These are phyloP conservation scores for Sturmia bella DNA, from an alignment of 2,888 invertebrate genomes.

Conservation along the genomic window DNA sequence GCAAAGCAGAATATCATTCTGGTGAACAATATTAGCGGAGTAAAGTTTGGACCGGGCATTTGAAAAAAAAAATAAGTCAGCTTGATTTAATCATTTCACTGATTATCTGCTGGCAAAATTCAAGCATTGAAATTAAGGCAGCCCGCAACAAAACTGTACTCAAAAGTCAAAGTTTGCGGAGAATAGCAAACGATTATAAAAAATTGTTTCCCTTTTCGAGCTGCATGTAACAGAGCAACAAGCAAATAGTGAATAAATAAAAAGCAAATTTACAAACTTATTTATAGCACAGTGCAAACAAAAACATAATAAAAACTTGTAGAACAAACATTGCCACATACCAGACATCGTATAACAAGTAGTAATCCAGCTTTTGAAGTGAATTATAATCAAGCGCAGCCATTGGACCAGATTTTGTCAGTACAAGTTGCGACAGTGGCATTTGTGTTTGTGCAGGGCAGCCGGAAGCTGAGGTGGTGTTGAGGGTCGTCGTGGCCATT, in stretches of 20 bases:
- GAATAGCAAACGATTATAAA: too few relatives aligned
- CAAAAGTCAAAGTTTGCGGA: too few relatives aligned
- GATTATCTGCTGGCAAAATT: constrained; percentile 34
- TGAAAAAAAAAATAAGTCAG: constrained; percentile 19
- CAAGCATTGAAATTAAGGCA: background rate
- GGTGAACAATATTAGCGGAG: constrained; percentile 44
- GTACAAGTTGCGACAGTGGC: constrained; percentile 58
- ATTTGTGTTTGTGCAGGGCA: background rate
- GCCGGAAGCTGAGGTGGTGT: background rate
- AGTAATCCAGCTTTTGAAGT: constrained; percentile 76
- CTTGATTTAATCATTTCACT: constrained; percentile 47
- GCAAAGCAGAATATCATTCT: background rate
- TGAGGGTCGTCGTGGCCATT: too few relatives aligned
- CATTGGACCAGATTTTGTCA: constrained; percentile 41
- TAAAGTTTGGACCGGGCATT: constrained; percentile 24
- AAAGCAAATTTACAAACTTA: constrained; percentile 5
- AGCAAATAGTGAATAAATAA: constrained; percentile 20
- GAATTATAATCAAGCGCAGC: constrained; percentile 69
- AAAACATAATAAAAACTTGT: constrained; percentile 1
- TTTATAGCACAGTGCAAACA: background rate
- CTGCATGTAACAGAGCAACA: too few relatives aligned
- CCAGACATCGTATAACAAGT: constrained; percentile 79
- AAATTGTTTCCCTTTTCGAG: too few relatives aligned
- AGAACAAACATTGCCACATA: constrained; percentile 72
- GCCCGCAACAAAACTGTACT: too few relatives aligned